phyloP scores from a whole-genome alignment of 2,113 vertebrate genomes.

The Leucosticte australis region DNA sequence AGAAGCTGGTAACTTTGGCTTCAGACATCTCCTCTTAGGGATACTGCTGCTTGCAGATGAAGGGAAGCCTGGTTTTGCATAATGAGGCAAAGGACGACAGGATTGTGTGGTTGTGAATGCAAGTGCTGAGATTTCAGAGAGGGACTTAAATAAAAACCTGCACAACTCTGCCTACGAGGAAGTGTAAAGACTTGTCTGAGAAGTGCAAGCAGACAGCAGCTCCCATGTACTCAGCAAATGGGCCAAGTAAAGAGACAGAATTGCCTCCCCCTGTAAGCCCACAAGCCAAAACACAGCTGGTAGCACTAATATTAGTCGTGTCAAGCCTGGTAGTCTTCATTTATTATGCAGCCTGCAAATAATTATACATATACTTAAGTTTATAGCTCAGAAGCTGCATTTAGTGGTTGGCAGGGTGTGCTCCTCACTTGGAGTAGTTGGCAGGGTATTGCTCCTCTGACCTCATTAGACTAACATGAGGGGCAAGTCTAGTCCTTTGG shows the following conservation, averaged over 20 bases:
- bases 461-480: background rate
- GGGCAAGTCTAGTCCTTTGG: background rate
- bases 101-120: background rate
- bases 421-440: background rate
- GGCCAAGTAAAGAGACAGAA: background rate
- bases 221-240: background rate
- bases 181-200: conserved; percentile 20
- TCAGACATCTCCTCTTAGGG: background rate
- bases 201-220: background rate
- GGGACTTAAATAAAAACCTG: background rate
- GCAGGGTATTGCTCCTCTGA: background rate
- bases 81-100: background rate
- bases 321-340: background rate
- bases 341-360: background rate
- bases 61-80: background rate
- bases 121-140: background rate
- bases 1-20: background rate
- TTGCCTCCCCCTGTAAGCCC: background rate
- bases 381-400: background rate
- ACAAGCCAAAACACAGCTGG: conserved; percentile 44
- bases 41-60: background rate
- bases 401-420: background rate
- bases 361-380: background rate
- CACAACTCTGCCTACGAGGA: background rate
- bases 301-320: background rate